These are phyloP conservation scores for Antitype chi DNA, from an alignment of 2,888 invertebrate species.

Conservation along the genomic window DNA sequence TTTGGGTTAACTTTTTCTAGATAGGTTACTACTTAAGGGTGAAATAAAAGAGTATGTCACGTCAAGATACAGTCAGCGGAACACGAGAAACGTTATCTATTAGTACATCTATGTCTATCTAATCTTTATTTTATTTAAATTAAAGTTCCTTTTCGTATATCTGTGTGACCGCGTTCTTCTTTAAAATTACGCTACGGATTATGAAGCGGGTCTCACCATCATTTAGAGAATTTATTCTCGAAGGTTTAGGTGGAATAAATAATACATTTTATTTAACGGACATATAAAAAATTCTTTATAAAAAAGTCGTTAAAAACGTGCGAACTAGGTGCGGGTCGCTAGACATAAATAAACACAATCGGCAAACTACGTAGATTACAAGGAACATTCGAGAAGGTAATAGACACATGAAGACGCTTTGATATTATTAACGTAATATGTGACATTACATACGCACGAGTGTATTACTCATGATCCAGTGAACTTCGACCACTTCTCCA, in stretches of 20 bases:
- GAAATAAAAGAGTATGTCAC: background rate
- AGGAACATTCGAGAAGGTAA: conserved; percentile 4
- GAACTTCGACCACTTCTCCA: conserved; percentile 36
- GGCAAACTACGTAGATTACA: background rate
- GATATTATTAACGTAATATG: conserved; percentile 23
- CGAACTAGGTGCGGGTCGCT: background rate
- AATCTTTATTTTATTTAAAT: too few relatives aligned
- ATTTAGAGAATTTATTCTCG: background rate
- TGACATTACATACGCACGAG: conserved; percentile 1
- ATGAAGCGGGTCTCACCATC: background rate
- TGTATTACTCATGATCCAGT: conserved; percentile 30
- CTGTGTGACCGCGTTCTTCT: background rate
- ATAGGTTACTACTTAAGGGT: background rate
- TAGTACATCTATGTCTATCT: background rate
- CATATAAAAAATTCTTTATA: background rate
- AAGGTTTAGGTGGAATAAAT: background rate
- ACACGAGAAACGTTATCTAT: background rate
- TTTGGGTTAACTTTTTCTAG: background rate
- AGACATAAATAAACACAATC: background rate
- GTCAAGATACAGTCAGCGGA: background rate
- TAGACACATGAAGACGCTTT: background rate
- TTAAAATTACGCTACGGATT: background rate
- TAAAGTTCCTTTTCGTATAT: background rate
- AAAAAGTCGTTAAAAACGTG: background rate
- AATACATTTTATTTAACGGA: background rate